Base-by-base conservation (phyloP, 2,888 invertebrate genomes). In the Strigamia transsilvanica region DNA sequence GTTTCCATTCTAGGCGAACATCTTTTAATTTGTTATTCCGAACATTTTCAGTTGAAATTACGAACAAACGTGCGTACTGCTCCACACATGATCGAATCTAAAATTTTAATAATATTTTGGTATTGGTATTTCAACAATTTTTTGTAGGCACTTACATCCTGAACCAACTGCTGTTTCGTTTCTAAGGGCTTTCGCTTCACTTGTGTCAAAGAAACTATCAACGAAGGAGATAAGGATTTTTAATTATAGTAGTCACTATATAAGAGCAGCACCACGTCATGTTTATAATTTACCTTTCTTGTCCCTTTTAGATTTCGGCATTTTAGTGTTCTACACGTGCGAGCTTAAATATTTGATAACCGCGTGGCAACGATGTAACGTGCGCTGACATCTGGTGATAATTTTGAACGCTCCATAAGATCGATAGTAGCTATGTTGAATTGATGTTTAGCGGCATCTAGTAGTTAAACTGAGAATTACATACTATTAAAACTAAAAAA, bases 41-140 rank as follows among this genome's bases (percentile, higher is more conserved):
- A 95, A 98, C 96, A 88, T 98, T 98, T 86, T 94, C 92, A 23
- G 95, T 94, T 79, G 94, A 93, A 88, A 98, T 97, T 7, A 97
- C 91, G 88, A 96, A 97, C 85, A 99, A 91, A 84, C 93, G 92
- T 82, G 93, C 92, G 90, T 94, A 98, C 87, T 93, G 93, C 83
- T 93, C 93, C 0, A 95, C 92, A 84, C 93, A 93, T 85, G 91
- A 91, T 85, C 94, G 91, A 61, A 99, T 93, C 90, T 89, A 85
- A 56, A 85, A 66, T 32, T 2, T 73, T 32, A 2, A 13, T 66
- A 23, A 27, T 66, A 15, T 51, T 51, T n/a, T 2, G 13, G 1
- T n/a, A 12, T 27, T 27, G 27, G 3, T 27, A 27, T 27, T 27
- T 27, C 1, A 27, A 27, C 27, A 27, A 27, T 27, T 27, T n/a